Evolutionary conservation across 2,113 vertebrate genomes (phyloP).

Genomic region (Osmerus eperlanus): DNA sequence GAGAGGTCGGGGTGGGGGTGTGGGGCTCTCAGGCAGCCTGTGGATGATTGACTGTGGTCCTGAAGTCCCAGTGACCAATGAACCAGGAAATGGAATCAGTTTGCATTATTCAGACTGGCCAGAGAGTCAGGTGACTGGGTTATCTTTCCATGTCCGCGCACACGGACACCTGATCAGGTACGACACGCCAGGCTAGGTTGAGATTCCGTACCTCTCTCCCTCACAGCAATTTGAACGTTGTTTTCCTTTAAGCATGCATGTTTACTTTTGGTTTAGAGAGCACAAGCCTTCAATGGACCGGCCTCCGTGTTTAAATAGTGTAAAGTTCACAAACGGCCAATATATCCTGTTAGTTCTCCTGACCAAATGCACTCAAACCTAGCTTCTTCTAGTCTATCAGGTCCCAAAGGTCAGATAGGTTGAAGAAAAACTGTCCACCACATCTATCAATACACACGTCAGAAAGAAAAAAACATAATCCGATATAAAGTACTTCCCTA

Average conservation of each 20-base stretch:
- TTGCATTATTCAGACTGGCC: conserved; percentile 65
- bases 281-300: no score
- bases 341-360: no score
- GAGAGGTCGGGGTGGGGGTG: neutral
- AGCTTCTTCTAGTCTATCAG: neutral
- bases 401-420: neutral
- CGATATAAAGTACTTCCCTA: no score
- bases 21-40: neutral
- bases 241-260: neutral
- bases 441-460: no score
- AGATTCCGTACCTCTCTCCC: conserved; percentile 3
- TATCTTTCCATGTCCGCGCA: conserved; percentile 32
- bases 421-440: neutral
- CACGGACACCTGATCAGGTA: conserved; percentile 46
- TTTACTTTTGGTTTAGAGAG: neutral
- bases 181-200: conserved; percentile 13
- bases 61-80: conserved; percentile 33
- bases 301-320: no score
- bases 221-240: conserved; percentile 2
- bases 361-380: neutral
- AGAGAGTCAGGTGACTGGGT: conserved; percentile 55
- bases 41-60: conserved; percentile 19
- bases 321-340: no score
- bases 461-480: no score
- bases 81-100: conserved; percentile 53